Evolutionary conservation across 1,140 invertebrate genomes (phyloP), one percentile per base, ranked within the genome.

Genomic region (Panulirus ornatus): DNA sequence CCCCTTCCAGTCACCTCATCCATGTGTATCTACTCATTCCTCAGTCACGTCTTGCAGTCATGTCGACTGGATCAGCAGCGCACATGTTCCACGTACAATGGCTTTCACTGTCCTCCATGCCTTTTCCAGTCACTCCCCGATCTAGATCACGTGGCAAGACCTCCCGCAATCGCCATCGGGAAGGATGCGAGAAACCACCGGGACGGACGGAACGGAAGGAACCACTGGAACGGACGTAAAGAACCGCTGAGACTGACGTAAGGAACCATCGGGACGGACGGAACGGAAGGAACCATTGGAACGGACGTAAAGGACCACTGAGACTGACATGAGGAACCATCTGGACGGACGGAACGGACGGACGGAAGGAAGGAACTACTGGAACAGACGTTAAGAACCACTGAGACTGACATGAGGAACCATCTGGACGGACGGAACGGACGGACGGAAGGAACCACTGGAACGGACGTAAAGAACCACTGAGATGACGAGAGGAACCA

Each of bases 341-440:
- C 9, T 58, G 22, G 51, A 22, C 51, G 22, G 51, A 22, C 9
- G 22, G 51, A 58, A 58, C 9, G 51, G 51, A 58, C 9, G 51
- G 51, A 58, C 9, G 51, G 51, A 58, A 58, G 51, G 51, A 58
- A 58, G 51, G 51, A 58, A 58, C n/a, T n/a, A n/a, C n/a, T n/a
- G n/a, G n/a, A n/a, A n/a, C n/a, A n/a, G n/a, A n/a, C n/a, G n/a
- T n/a, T n/a, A 58, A 58, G 51, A 58, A 58, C 22, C 9, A 58
- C 9, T 58, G 22, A 58, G 22, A 58, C 22, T 14, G 9, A 58
- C 22, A 58, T 58, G 51, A 58, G 22, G 9, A 22, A 58, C 9
- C 22, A 22, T 14, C 9, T 58, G 51, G 22, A 58, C 22, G 51
- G 22, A 58, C 9, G 22, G 51, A 58, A 58, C 9, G 51, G 22